These are phyloP conservation scores for Aquatica leii DNA, from an alignment of 2,888 invertebrate genomes.

Conservation along the genomic window DNA sequence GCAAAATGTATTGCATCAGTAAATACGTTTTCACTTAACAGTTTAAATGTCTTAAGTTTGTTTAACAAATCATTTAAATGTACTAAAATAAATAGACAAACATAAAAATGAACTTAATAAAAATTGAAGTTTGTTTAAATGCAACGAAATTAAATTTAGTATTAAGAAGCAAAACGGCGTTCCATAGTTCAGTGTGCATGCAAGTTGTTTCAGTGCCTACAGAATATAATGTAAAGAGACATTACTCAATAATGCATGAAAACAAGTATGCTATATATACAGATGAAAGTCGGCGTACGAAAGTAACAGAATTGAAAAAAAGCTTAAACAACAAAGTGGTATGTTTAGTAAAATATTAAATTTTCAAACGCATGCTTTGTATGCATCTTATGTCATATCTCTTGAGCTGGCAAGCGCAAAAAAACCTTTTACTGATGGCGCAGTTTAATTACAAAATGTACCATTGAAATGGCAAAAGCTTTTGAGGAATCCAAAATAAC, in stretches of 20 bases:
- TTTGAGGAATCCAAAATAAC: background rate
- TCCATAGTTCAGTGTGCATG: background rate
- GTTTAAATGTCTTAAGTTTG: no score
- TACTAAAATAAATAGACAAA: no score
- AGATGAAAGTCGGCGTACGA: background rate
- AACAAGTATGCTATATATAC: background rate
- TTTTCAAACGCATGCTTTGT: background rate
- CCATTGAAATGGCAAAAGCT: background rate
- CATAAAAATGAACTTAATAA: no score
- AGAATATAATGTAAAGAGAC: background rate
- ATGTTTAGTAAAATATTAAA: background rate
- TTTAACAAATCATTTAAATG: no score
- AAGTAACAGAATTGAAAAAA: background rate
- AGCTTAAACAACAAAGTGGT: background rate
- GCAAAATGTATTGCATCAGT: no score
- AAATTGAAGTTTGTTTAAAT: no score
- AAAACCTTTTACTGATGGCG: background rate
- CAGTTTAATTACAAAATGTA: background rate
- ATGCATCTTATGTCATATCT: background rate
- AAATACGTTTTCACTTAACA: no score
- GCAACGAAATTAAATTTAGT: no score
- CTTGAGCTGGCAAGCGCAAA: background rate
- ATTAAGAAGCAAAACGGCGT: no score
- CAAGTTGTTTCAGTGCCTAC: background rate
- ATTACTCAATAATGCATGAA: conserved; percentile 2